Base-by-base conservation (phyloP, 2,113 vertebrate genomes). In the Vulpes lagopus region DNA sequence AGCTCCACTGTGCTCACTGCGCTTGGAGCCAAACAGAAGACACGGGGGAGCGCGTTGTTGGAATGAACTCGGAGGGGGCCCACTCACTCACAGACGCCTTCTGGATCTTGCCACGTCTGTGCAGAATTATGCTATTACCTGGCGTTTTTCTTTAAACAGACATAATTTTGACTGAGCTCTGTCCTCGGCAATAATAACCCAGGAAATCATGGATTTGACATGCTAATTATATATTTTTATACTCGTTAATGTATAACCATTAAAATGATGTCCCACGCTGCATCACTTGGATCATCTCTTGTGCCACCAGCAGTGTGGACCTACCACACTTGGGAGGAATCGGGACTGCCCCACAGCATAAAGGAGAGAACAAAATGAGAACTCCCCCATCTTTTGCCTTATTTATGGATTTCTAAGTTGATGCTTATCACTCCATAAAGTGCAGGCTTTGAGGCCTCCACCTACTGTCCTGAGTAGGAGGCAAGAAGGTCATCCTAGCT, bases 41-140 rank as follows among this genome's bases (percentile, higher is more conserved):
- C 55, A 16, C 27, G 0, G 16, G 16, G 17, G 59, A 15, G 6
- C 25, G 35, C 20, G 20, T 20, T 17, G 20, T 4, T 3, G 32
- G 89, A 11, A 17, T 11, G 17, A 5, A 30, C 14, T 30, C 6
- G 7, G 27, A 10, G 49, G 0, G 19, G 10, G 49, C 12, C 27
- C n/a, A 3, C 2, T 3, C 49, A 2, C 1, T 53, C 51, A 23
- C 14, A 2, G 27, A 9, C 10, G 8, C 43, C 49, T 15, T 20
- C 32, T 17, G 7, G 5, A 4, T 5, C 14, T 3, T 8, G 19
- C 65, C 59, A 14, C 27, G n/a, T 7, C 43, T 5, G 8, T 38
- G 82, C 2, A 9, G 22, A 22, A 32, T 0, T 0, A 0, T 16
- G 65, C 73, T 25, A 7, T 53, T 5, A 35, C 55, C 20, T 1